Evolutionary conservation across 2,797 vertebrate species (phyloP).

Genomic region (Muscicapa comitata): DNA sequence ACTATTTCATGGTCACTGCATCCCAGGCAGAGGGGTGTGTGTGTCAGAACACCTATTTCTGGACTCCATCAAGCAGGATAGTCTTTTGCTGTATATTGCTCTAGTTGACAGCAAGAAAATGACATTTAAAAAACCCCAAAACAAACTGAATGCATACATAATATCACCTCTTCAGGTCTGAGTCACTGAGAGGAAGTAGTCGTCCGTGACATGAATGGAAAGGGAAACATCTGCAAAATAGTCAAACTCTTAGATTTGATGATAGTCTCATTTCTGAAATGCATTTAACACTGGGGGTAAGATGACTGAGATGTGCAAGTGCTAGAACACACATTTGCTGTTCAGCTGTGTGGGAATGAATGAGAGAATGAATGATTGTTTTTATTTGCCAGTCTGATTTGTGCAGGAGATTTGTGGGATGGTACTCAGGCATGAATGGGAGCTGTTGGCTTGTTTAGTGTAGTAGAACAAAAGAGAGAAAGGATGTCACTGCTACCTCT

Average conservation of each 20-base stretch:
- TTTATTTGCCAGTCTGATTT: neutral
- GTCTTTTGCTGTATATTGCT: neutral
- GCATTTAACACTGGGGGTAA: neutral
- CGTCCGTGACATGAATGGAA: neutral
- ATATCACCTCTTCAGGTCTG: neutral
- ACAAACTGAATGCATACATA: neutral
- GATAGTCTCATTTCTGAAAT: neutral
- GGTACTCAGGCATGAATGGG: neutral
- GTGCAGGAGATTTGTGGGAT: neutral
- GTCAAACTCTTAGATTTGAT: neutral
- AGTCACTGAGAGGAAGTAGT: neutral
- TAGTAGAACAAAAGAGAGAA: constrained; percentile 24
- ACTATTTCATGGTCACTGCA: neutral
- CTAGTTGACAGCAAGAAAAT: neutral
- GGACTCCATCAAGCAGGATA: neutral
- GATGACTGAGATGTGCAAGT: accelerated
- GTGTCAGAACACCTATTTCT: neutral
- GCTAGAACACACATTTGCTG: neutral
- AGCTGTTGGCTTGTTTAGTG: constrained; percentile 33
- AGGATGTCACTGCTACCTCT: neutral
- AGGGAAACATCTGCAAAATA: neutral
- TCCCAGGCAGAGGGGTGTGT: neutral
- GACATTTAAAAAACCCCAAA: accelerated
- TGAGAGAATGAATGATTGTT: neutral
- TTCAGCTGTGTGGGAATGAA: neutral